Percentiles rank a stretch among this genome's conserved stretches.
These are phyloP conservation scores for Sphinx pinastri DNA, from an alignment of 2,888 invertebrate species.

Conservation along the genomic window DNA sequence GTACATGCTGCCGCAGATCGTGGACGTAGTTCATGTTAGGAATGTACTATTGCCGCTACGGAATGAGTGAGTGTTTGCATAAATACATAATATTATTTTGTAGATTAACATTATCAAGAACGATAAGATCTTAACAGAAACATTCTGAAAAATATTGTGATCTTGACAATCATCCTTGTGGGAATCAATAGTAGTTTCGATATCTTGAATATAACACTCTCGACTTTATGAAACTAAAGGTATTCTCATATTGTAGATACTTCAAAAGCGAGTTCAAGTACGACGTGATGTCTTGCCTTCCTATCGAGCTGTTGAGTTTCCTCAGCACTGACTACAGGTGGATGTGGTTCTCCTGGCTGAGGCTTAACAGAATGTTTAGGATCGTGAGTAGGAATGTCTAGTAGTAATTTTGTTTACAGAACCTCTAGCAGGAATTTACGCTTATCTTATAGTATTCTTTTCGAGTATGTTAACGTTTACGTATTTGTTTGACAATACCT, in stretches of 20 bases:
- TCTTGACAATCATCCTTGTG: too few species aligned
- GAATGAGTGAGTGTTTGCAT: conserved; percentile 46
- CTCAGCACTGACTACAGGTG: conserved; percentile 36
- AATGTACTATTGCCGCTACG: conserved; percentile 44
- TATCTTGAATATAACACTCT: too few species aligned
- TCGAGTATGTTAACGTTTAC: too few species aligned
- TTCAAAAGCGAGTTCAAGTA: conserved; percentile 58
- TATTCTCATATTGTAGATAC: conserved; percentile 48
- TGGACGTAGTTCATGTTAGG: conserved; percentile 39
- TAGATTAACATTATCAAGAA: too few species aligned
- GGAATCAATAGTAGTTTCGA: too few species aligned
- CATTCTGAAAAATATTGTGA: too few species aligned
- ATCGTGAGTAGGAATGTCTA: conserved; percentile 44
- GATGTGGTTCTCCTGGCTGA: conserved; percentile 56
- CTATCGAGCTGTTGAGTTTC: conserved; percentile 57
- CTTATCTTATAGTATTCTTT: not conserved
- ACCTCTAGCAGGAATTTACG: too few species aligned
- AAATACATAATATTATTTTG: too few species aligned
- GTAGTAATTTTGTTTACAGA: too few species aligned
- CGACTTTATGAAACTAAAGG: too few species aligned
- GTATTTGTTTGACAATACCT: too few species aligned
- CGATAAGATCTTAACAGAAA: too few species aligned
- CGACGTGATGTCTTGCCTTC: conserved; percentile 61
- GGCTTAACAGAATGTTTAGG: conserved; percentile 65
- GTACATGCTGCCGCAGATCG: conserved; percentile 48